A percentile compares a stretch with the other conserved stretches of the same genome.
Conservation (phyloP, 2,888 invertebrate genomes). For the Macaria notata region DNA sequence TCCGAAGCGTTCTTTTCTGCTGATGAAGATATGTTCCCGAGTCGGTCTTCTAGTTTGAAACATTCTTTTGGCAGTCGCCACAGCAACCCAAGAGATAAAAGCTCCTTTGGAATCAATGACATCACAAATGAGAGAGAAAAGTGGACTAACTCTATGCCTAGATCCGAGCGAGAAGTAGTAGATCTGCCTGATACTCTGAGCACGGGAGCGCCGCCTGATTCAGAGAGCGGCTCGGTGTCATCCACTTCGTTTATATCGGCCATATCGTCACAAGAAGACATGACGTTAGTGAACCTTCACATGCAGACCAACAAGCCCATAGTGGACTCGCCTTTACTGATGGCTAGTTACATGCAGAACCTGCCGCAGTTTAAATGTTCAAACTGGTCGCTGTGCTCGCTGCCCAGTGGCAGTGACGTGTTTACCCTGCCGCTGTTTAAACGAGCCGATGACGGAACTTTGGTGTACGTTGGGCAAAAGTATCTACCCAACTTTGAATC, state of each 20-base stretch:
- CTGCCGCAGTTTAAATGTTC: slow-evolving; percentile 90
- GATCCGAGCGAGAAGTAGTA: slow-evolving; percentile 48
- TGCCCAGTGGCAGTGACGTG: slow-evolving; percentile 88
- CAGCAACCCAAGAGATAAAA: slow-evolving; percentile 74
- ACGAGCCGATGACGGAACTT: slow-evolving; percentile 87
- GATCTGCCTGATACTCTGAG: slow-evolving; percentile 69
- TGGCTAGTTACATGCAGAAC: slow-evolving; percentile 97
- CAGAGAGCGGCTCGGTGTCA: slow-evolving; percentile 90
- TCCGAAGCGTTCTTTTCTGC: slow-evolving; percentile 97
- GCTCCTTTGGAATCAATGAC: slow-evolving; percentile 80
- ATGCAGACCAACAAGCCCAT: slow-evolving; percentile 96
- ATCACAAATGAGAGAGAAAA: slow-evolving; percentile 58
- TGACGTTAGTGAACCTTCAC: slow-evolving; percentile 95
- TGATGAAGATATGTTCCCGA: slow-evolving; percentile 91
- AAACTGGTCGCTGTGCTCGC: slow-evolving; percentile 89
- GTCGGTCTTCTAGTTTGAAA: slow-evolving; percentile 85
- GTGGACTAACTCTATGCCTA: slow-evolving; percentile 65
- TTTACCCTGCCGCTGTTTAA: slow-evolving; percentile 92
- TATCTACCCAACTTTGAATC: slow-evolving; percentile 71
- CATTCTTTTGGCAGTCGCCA: slow-evolving; percentile 83
- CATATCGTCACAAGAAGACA: slow-evolving; percentile 95
- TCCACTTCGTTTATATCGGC: slow-evolving; percentile 95
- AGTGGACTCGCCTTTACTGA: slow-evolving; percentile 94
- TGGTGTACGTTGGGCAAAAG: slow-evolving; percentile 87
- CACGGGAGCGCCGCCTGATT: slow-evolving; percentile 81